phyloP scores from a whole-genome alignment of 1,140 invertebrate genomes.

The Drosophila miranda region DNA sequence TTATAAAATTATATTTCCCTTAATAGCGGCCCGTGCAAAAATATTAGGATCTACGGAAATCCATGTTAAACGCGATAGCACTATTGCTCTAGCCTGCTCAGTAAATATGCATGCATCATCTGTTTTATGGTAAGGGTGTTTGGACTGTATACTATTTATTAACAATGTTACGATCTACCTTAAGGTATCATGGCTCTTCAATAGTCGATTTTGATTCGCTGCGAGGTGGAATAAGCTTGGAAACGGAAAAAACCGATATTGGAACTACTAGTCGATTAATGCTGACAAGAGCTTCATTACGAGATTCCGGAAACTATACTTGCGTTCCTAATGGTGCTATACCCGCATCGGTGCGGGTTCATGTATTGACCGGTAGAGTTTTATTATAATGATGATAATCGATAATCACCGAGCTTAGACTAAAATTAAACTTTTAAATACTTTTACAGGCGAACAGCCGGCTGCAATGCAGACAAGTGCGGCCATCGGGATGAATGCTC shows the following conservation, averaged over 20 bases:
- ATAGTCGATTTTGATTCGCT: constrained; percentile 94
- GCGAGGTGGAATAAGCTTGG: constrained; percentile 92
- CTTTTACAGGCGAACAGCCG: constrained; percentile 87
- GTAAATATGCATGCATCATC: constrained; percentile 92
- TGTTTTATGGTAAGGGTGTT: constrained; percentile 66
- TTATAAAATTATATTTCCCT: background rate
- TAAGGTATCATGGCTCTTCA: constrained; percentile 89
- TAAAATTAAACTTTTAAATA: background rate
- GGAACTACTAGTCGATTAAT: constrained; percentile 94
- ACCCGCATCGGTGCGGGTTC: constrained; percentile 92
- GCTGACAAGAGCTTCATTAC: constrained; percentile 91
- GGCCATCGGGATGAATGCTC: constrained; percentile 89
- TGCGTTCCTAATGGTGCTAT: constrained; percentile 94
- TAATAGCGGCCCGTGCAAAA: constrained; percentile 90
- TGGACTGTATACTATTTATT: background rate
- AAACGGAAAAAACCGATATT: constrained; percentile 94
- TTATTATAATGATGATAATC: constrained; percentile 38
- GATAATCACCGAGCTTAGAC: no score
- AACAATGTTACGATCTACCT: background rate
- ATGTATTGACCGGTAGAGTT: constrained; percentile 92
- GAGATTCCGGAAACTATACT: constrained; percentile 95
- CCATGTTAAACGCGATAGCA: constrained; percentile 94
- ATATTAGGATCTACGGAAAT: constrained; percentile 93
- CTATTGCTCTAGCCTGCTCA: constrained; percentile 93
- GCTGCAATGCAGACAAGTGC: constrained; percentile 90